phyloP scores from a whole-genome alignment of 2,113 vertebrate species.

The Bambusicola thoracicus region DNA sequence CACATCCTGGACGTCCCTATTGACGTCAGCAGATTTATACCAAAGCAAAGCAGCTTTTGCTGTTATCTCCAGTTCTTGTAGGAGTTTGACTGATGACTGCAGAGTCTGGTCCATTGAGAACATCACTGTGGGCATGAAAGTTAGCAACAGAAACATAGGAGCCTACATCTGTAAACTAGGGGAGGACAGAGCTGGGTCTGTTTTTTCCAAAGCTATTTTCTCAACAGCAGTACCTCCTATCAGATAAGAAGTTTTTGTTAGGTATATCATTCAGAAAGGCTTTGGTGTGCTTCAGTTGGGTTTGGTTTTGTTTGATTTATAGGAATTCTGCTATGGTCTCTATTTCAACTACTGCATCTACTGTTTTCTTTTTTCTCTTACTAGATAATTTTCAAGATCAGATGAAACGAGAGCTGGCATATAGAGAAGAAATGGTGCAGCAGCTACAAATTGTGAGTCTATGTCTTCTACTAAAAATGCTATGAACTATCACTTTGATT shows the following conservation, averaged over 20 bases:
- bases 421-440: conserved; percentile 98
- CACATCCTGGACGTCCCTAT: neutral
- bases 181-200: neutral
- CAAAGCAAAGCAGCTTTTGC: neutral
- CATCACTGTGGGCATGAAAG: neutral
- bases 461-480: neutral
- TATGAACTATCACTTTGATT: neutral
- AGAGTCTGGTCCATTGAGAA: neutral
- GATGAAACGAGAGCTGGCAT: conserved; percentile 97
- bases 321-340: neutral
- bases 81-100: conserved; percentile 36
- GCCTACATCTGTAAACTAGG: neutral
- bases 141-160: neutral
- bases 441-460: conserved; percentile 94
- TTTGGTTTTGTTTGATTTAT: neutral
- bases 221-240: neutral
- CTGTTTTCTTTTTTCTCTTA: neutral
- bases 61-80: neutral
- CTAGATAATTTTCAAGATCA: conserved; percentile 98
- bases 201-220: neutral
- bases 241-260: neutral
- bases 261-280: fast-evolving
- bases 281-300: neutral
- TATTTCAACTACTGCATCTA: neutral
- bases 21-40: conserved; percentile 35